Evolutionary conservation across 92 coral and sea anemone species (phyloP).

Genomic region (Umimayanthus chanpuru): DNA sequence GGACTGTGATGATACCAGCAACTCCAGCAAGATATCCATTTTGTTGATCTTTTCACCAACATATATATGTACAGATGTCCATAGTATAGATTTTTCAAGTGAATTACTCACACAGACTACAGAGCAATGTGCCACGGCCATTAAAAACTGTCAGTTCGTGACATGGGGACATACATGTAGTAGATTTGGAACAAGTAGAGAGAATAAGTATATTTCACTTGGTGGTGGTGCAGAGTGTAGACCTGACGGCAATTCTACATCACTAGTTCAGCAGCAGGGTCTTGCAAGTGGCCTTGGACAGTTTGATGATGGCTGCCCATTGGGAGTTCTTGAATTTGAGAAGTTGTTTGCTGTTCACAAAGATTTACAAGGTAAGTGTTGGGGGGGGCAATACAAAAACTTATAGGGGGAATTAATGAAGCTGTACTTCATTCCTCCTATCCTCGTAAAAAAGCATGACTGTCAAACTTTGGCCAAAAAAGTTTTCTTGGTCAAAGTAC

Average conservation of each 20-base stretch:
- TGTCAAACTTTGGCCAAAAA: too few relatives aligned
- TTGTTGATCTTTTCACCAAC: not conserved
- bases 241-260: not conserved
- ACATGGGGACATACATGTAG: not conserved
- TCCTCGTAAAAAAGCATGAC: too few relatives aligned
- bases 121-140: not conserved
- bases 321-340: constrained; percentile 5
- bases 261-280: not conserved
- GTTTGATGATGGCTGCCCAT: not conserved
- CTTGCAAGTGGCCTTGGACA: not conserved
- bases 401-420: too few relatives aligned
- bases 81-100: not conserved
- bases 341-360: not conserved
- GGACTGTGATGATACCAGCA: not conserved
- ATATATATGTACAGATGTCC: not conserved
- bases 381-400: too few relatives aligned
- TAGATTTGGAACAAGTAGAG: not conserved
- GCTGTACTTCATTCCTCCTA: too few relatives aligned
- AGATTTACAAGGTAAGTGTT: constrained; percentile 13
- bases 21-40: not conserved
- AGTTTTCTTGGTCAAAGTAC: too few relatives aligned
- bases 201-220: not conserved
- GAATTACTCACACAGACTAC: not conserved
- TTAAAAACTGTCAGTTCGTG: not conserved
- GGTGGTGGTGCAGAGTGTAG: not conserved